phyloP scores from a whole-genome alignment of 2,113 vertebrate species.

The Psammodynastes pulverulentus region DNA sequence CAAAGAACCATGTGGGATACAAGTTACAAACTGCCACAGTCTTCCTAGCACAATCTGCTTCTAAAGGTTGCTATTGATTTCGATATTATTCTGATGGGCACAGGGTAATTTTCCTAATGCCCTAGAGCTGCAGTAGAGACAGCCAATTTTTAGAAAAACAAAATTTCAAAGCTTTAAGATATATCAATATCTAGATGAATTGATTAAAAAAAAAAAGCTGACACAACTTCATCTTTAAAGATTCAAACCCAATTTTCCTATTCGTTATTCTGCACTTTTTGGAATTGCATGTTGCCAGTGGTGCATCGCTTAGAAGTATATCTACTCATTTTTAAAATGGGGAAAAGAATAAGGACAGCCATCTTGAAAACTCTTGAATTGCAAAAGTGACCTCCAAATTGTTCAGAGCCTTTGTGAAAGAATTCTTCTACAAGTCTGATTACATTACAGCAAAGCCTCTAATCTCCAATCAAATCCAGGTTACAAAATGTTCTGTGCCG shows the following conservation, averaged over 20 bases:
- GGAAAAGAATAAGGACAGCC: slow-evolving; percentile 42
- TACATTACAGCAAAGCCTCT: not conserved
- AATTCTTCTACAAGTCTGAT: slow-evolving; percentile 43
- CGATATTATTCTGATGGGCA: slow-evolving; percentile 41
- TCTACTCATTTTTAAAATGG: slow-evolving; percentile 46
- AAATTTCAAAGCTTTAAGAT: slow-evolving; percentile 44
- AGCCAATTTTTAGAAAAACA: slow-evolving; percentile 42
- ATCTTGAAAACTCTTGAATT: slow-evolving; percentile 52
- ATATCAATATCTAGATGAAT: not conserved
- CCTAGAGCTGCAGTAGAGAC: slow-evolving; percentile 34
- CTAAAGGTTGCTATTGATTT: slow-evolving; percentile 41
- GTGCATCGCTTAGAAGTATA: slow-evolving; percentile 50
- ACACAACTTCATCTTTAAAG: slow-evolving; percentile 61
- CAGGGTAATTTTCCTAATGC: slow-evolving; percentile 9
- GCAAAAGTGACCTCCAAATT: slow-evolving; percentile 62
- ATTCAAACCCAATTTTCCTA: slow-evolving; percentile 60
- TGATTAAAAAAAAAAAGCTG: slow-evolving; percentile 51
- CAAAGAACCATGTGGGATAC: slow-evolving; percentile 47
- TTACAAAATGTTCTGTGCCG: slow-evolving; percentile 32
- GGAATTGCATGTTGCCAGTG: slow-evolving; percentile 61
- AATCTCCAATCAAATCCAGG: slow-evolving; percentile 24
- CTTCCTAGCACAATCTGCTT: slow-evolving; percentile 42
- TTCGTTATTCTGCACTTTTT: slow-evolving; percentile 60
- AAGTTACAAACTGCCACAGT: slow-evolving; percentile 40
- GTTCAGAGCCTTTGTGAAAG: slow-evolving; percentile 51